Conservation (phyloP, 1,140 invertebrate species). For the Ips nitidus region DNA sequence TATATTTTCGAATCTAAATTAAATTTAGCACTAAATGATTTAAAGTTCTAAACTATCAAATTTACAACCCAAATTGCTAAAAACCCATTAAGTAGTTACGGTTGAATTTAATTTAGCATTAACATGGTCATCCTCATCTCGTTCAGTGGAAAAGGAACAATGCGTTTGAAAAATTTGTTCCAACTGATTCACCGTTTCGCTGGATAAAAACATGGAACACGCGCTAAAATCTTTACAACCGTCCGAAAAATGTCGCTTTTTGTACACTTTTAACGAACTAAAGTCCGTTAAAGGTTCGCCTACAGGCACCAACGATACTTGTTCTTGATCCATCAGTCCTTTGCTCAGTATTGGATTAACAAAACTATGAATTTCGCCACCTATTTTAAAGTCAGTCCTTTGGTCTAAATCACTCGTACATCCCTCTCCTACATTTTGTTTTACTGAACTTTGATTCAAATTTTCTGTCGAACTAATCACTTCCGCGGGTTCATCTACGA, state of each 20-base stretch:
- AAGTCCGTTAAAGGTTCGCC: conserved; percentile 50
- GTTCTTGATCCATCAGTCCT: conserved; percentile 43
- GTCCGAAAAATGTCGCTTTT: conserved; percentile 39
- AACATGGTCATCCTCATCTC: conserved; percentile 7
- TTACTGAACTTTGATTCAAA: background rate
- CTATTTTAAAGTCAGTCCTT: conserved; percentile 53
- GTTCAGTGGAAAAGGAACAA: conserved; percentile 13
- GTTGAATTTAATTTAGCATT: conserved; percentile 17
- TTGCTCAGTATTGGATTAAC: conserved; percentile 38
- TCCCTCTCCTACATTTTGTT: no score
- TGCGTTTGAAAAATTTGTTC: conserved; percentile 21
- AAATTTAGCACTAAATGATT: no score
- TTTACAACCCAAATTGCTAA: no score
- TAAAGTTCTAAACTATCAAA: no score
- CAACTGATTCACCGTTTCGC: conserved; percentile 14
- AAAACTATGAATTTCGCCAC: conserved; percentile 44
- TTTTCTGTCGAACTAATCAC: background rate
- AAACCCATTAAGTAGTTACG: background rate
- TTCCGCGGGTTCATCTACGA: background rate
- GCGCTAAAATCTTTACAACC: conserved; percentile 18
- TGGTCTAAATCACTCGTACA: background rate
- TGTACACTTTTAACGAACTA: conserved; percentile 52
- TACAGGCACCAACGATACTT: conserved; percentile 50
- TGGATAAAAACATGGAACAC: conserved; percentile 22
- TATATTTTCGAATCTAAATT: no score